phyloP scores from a whole-genome alignment of 1,140 invertebrate species.

The Melitaea cinxia region DNA sequence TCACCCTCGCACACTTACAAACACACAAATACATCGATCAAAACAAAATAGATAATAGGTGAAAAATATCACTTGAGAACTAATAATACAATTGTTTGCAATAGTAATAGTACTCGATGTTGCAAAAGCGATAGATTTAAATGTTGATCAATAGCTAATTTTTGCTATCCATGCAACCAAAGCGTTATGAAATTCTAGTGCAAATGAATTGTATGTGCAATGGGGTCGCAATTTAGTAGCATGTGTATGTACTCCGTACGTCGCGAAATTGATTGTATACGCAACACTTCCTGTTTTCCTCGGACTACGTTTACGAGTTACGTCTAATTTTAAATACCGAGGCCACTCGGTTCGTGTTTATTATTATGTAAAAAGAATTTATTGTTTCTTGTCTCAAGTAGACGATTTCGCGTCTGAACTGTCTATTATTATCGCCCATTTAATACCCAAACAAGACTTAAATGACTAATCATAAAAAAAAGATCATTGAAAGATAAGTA shows the following conservation, averaged over 20 bases:
- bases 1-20: neutral
- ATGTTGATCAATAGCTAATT: constrained; percentile 26
- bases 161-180: constrained; percentile 26
- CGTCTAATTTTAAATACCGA: constrained; percentile 13
- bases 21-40: constrained; percentile 9
- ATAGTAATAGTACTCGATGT: constrained; percentile 26
- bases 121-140: constrained; percentile 25
- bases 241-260: too few species aligned
- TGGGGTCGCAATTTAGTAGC: constrained; percentile 9
- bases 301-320: constrained; percentile 15
- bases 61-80: constrained; percentile 31
- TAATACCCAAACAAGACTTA: neutral
- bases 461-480: too few species aligned
- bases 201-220: neutral
- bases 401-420: neutral
- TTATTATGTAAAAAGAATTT: constrained; percentile 1
- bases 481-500: too few species aligned
- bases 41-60: constrained; percentile 19
- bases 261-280: constrained; percentile 23
- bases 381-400: neutral
- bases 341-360: constrained; percentile 1
- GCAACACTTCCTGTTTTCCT: constrained; percentile 28
- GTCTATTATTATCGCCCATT: neutral
- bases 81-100: constrained; percentile 32
- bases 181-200: constrained; percentile 16